Evolutionary conservation across 2,113 vertebrate genomes (phyloP).

Genomic region (Pangasianodon gigas): DNA sequence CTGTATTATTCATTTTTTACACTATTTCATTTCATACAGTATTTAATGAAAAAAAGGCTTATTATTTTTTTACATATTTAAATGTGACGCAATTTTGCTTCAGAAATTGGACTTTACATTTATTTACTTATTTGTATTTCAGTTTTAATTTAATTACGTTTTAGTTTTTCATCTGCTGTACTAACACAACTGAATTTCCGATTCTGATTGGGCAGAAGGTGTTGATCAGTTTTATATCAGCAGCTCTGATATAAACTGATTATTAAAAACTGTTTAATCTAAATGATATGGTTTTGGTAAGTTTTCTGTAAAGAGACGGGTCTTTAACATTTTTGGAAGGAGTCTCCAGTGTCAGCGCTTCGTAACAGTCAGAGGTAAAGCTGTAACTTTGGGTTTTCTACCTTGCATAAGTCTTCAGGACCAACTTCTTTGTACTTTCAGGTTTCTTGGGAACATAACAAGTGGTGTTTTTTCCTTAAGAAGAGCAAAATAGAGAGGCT

Average conservation of each 20-base stretch:
- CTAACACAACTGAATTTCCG: background rate
- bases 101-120: background rate
- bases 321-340: background rate
- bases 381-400: background rate
- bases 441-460: too few relatives aligned
- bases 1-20: background rate
- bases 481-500: background rate
- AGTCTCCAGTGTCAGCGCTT: background rate
- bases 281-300: too few relatives aligned
- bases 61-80: background rate
- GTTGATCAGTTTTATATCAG: background rate
- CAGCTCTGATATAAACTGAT: background rate
- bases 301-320: too few relatives aligned
- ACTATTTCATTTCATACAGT: background rate
- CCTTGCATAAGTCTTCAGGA: background rate
- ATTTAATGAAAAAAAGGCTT: too few relatives aligned
- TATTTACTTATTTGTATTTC: background rate
- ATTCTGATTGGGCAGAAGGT: background rate
- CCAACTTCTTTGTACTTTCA: too few relatives aligned
- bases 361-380: background rate
- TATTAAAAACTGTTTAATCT: background rate
- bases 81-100: background rate
- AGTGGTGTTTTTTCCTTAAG: too few relatives aligned
- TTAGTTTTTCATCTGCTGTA: background rate
- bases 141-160: background rate